Evolutionary conservation across 2,888 invertebrate genomes (phyloP).

Genomic region (Lymantria monacha): DNA sequence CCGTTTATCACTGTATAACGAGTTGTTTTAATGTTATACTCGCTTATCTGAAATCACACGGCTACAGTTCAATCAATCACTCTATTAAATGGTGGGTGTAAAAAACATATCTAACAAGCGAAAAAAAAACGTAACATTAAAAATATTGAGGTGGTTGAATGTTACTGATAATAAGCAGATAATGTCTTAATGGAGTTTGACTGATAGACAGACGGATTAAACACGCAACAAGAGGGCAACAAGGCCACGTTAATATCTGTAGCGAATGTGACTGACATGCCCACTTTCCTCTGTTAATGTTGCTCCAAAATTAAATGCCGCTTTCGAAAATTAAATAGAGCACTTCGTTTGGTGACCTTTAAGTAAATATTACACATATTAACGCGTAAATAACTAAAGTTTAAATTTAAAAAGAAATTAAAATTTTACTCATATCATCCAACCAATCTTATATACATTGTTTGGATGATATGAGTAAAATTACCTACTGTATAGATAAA

Average conservation of each 20-base stretch:
- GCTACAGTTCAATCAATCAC: conserved; percentile 24
- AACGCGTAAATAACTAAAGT: not conserved
- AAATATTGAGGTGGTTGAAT: conserved; percentile 41
- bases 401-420: no score
- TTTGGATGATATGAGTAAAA: no score
- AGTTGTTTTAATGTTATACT: conserved; percentile 3
- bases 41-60: conserved; percentile 14
- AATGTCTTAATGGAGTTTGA: conserved; percentile 50
- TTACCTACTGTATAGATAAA: no score
- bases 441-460: no score
- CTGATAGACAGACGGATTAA: conserved; percentile 30
- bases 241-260: conserved; percentile 1
- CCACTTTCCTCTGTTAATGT: conserved; percentile 14
- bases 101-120: conserved; percentile 14
- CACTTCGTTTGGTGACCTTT: conserved; percentile 24
- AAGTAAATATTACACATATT: conserved; percentile 12
- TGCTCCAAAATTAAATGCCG: conserved; percentile 27
- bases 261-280: conserved; percentile 14
- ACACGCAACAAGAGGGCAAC: conserved; percentile 13
- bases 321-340: conserved; percentile 29
- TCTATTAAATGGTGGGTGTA: conserved; percentile 18
- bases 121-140: conserved; percentile 33
- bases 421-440: no score
- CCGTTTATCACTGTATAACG: not conserved
- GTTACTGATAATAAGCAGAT: conserved; percentile 45